Conservation (phyloP, 1,140 invertebrate genomes). For the Drosophila baimaii region DNA sequence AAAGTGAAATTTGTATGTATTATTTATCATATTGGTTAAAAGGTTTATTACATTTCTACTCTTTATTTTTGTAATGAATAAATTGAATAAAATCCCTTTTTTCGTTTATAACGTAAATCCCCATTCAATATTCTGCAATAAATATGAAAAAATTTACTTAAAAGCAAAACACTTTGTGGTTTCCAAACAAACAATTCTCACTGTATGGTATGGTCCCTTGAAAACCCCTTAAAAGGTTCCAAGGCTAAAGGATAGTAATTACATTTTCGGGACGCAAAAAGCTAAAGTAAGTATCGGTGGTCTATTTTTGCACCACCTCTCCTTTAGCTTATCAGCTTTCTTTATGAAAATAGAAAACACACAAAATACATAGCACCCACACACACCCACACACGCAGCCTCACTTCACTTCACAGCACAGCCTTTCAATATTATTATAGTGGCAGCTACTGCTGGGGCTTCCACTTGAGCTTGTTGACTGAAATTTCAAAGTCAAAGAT, state of each 20-base stretch:
- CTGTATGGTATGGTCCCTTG: neutral
- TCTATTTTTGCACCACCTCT: conserved; percentile 23
- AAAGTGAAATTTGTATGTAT: neutral
- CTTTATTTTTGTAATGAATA: no score
- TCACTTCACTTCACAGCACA: conserved; percentile 19
- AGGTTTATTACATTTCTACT: no score
- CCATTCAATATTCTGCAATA: neutral
- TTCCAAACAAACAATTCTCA: neutral
- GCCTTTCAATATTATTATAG: conserved; percentile 15
- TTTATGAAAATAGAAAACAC: conserved; percentile 26
- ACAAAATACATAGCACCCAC: conserved; percentile 11
- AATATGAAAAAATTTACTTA: neutral
- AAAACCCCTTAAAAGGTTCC: neutral
- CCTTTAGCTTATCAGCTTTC: neutral
- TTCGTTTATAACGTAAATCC: no score
- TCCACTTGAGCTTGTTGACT: conserved; percentile 8
- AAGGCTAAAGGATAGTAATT: conserved; percentile 6
- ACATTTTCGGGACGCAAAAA: conserved; percentile 11
- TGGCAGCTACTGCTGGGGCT: conserved; percentile 8
- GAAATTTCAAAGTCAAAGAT: conserved; percentile 42
- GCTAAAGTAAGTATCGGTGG: conserved; percentile 1
- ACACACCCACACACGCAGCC: conserved; percentile 16
- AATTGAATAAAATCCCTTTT: no score
- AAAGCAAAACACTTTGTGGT: neutral
- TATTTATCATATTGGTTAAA: neutral